A percentile compares a stretch with the other conserved stretches of the same genome.
Evolutionary conservation across 35 echinoderm and acorn worm genomes (phyloP).

Genomic region (Eucidaris tribuloides): DNA sequence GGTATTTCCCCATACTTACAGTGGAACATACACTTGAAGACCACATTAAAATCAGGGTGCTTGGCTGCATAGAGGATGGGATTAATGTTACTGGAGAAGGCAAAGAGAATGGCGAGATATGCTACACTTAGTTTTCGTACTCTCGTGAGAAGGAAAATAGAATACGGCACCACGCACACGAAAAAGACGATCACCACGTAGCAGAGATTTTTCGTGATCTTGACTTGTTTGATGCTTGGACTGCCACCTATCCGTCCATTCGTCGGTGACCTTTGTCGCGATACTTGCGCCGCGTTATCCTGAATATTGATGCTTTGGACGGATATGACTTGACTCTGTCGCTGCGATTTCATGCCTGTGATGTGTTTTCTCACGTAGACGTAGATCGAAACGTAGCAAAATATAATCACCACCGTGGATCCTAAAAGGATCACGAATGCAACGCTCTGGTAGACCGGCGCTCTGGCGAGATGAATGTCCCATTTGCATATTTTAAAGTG

Average conservation of each 20-base stretch:
- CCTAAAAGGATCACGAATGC: not conserved
- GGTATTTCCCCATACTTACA: not conserved
- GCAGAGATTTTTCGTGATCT: slow-evolving; percentile 1
- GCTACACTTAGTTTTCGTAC: not conserved
- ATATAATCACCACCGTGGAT: not conserved
- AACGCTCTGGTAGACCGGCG: not conserved
- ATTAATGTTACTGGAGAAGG: slow-evolving; percentile 9
- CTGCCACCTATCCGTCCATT: not conserved
- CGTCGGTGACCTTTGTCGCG: not conserved
- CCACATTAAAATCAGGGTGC: slow-evolving; percentile 4
- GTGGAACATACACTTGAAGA: not conserved
- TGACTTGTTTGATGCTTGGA: not conserved
- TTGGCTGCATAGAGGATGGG: slow-evolving; percentile 3
- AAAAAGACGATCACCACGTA: slow-evolving; percentile 14
- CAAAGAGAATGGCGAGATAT: not conserved
- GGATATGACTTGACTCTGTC: slow-evolving; percentile 13
- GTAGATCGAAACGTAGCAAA: slow-evolving; percentile 8
- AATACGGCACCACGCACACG: slow-evolving; percentile 8
- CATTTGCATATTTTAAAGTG: slow-evolving; percentile 17
- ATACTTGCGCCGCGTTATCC: not conserved
- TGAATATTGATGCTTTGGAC: slow-evolving; percentile 1
- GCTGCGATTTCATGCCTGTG: not conserved
- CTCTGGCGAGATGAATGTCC: not conserved
- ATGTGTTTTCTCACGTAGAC: slow-evolving; percentile 5
- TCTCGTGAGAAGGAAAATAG: not conserved